Evolutionary conservation across 2,888 invertebrate genomes (phyloP), one percentile per base, ranked within the genome.

Genomic region (Lasioglossum malachurum): DNA sequence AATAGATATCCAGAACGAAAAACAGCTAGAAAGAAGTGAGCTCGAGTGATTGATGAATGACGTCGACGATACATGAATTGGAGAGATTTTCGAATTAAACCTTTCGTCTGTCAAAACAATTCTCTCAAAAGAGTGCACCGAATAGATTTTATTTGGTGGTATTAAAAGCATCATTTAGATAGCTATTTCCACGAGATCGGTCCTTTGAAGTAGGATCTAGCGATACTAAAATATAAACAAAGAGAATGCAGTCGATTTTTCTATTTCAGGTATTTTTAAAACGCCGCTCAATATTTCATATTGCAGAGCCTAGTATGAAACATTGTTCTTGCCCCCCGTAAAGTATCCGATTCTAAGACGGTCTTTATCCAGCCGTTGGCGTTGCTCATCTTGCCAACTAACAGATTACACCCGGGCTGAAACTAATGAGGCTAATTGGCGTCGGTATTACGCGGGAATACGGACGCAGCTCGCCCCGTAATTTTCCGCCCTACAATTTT

Each of bases 401-500:
- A 64, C 64, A 57, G 69, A 78, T 84, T 78, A 78, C 60, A 69
- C 14, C 53, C 57, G 12, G 27, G n/a, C n/a, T 23, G 71, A 83
- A 75, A 84, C n/a, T 79, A 76, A 80, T 27, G 73, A 67, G 67
- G 35, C 69, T 82, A 86, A 87, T 87, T 76, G 74, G 19, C 38
- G 31, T 23, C 23, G 19, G 16, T 75, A 71, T 71, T 67, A 71
- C 78, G n/a, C 41, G 57, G 27, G 75, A 76, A 49, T 23, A n/a
- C 53, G 35, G 35, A 60, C 72, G 64, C n/a, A n/a, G 84, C 79
- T 78, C 69, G 75, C 19, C 27, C 46, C 57, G 67, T 78, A 86
- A 87, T 82, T 87, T 79, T 79, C 57, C 71, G 35, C 19, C 44
- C 19, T 31, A 49, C 75, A 83, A 83, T 87, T 87, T 87, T 87